Base-by-base conservation (phyloP, 2,888 invertebrate genomes). In the Unio delphinus region DNA sequence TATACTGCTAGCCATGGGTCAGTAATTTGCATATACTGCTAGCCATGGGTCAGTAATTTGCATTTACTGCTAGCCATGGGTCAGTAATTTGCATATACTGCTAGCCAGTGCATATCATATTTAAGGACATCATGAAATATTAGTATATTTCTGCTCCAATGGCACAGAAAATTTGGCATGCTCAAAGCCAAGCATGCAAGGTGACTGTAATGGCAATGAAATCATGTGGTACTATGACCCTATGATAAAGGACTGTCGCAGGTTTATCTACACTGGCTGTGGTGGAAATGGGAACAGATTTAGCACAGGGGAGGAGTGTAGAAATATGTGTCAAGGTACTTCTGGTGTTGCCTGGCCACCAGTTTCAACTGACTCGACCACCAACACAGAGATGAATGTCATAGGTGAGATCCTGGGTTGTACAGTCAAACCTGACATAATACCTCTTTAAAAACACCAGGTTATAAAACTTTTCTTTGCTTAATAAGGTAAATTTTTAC, bases 231-330 rank as follows among this genome's bases (percentile, higher is more conserved):
- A 93, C 91, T 96, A 93, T 90, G 93, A 95, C 84, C 86, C 89
- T 8, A 82, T 84, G 0, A 89, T 91, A 0, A 92, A 93, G 28
- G 89, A 90, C 55, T 97, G 97, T 87, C 91, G 91, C 68, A 91
- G 92, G 74, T 96, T 95, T 90, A 90, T 91, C 4, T 97, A 94
- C 87, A 94, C 95, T 55, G 96, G 96, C 68, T 96, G 96, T 87
- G 92, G 91, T 55, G 96, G 96, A 45, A 95, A 95, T 81, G 94
- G 94, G 65, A 97, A 97, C 90, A 92, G 95, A 67, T 97, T 97
- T 91, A 73, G 68, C 55, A 79, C 80, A 11, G 69, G 78, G 64
- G 74, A 79, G 23, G 80, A 80, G 28, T 88, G 88, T 79, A 70
- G 80, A 54, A 60, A 65, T 23, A 70, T 45, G 34, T 85, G 84